Conservation (phyloP, 2,113 vertebrate species). For the Phylloscopus trochiloides region DNA sequence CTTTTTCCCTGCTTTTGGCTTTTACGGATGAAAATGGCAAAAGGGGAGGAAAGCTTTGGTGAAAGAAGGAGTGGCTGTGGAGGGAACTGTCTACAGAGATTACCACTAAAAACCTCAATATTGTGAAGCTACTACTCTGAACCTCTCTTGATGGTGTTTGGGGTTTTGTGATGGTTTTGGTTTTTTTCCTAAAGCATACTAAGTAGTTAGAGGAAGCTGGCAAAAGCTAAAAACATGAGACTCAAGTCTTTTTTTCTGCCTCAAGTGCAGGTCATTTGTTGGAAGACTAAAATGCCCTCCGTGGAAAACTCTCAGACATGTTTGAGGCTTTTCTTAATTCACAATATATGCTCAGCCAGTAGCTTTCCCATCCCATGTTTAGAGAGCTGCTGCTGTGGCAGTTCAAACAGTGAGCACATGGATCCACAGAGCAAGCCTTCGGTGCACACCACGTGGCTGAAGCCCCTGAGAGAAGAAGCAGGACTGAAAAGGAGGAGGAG, state of each 20-base stretch:
- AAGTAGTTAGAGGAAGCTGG: not conserved
- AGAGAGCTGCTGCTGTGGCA: not conserved
- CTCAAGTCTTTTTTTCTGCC: not conserved
- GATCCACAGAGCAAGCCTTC: not conserved
- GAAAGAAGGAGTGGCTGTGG: not conserved
- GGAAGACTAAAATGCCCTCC: not conserved
- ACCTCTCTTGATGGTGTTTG: not conserved
- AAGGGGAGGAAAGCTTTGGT: not conserved
- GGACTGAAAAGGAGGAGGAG: not conserved
- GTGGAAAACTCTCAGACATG: not conserved
- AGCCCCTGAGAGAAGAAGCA: not conserved
- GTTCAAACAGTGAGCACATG: accelerated
- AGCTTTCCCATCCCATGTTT: not conserved
- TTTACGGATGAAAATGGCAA: not conserved
- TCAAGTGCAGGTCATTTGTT: not conserved
- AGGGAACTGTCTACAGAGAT: not conserved
- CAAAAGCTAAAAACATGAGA: not conserved
- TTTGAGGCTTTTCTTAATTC: not conserved
- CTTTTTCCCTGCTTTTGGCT: not conserved
- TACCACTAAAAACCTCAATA: not conserved
- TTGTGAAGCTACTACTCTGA: not conserved
- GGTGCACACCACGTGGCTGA: accelerated
- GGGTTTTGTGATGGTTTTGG: not conserved
- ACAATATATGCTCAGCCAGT: not conserved
- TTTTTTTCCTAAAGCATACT: not conserved